phyloP scores from a whole-genome alignment of 2,113 vertebrate species.

The Silurus glanis region DNA sequence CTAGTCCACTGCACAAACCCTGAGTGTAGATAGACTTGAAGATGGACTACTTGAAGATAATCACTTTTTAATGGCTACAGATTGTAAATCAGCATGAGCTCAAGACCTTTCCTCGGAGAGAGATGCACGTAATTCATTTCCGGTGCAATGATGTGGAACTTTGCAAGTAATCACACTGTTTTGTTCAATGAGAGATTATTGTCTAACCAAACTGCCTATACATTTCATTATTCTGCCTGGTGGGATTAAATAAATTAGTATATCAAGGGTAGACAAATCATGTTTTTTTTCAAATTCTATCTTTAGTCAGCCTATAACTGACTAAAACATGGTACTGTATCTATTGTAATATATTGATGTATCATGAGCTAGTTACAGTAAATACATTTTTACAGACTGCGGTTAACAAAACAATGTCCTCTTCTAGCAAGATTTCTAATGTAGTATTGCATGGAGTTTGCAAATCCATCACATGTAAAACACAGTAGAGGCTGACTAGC shows the following conservation, averaged over 20 bases:
- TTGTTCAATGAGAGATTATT: constrained; percentile 19
- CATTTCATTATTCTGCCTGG: constrained; percentile 9
- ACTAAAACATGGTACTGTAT: not conserved
- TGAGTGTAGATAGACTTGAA: constrained; percentile 12
- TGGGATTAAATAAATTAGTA: constrained; percentile 15
- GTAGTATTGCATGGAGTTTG: not conserved
- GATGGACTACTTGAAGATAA: constrained; percentile 32
- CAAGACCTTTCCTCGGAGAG: constrained; percentile 22
- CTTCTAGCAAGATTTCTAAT: not conserved
- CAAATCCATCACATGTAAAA: not conserved
- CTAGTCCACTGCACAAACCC: constrained; percentile 9
- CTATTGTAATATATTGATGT: not conserved
- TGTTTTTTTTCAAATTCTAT: not conserved
- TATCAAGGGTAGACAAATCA: not conserved
- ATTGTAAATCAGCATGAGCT: constrained; percentile 36
- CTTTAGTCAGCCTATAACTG: not conserved
- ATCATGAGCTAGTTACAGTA: not conserved
- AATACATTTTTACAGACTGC: not conserved
- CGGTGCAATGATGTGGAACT: constrained; percentile 27
- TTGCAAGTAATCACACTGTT: constrained; percentile 8
- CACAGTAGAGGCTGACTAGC: not conserved
- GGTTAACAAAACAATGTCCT: not conserved
- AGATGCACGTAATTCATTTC: constrained; percentile 25
- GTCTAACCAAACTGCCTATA: not conserved
- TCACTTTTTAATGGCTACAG: constrained; percentile 29